Percentiles rank a stretch among this genome's conserved stretches.
These are phyloP conservation scores for Sarcophaga caerulescens DNA, from an alignment of 2,888 invertebrate species.

Conservation along the genomic window DNA sequence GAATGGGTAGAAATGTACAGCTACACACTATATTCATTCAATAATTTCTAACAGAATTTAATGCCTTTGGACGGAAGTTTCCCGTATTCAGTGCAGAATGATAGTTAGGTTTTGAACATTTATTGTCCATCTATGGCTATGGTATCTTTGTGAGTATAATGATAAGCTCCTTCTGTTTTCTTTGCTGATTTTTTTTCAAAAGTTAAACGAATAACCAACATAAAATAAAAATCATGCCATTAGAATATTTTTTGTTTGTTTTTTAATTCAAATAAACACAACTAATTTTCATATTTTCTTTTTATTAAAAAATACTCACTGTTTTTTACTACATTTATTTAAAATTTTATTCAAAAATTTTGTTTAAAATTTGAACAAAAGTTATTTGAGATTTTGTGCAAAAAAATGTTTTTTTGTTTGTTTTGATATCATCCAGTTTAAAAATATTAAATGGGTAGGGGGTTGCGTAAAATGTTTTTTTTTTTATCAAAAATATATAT, in stretches of 20 bases:
- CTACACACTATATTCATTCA: too few relatives aligned
- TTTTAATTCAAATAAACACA: constrained; percentile 40
- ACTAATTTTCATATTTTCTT: constrained; percentile 51
- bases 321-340: constrained; percentile 80
- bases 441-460: constrained; percentile 43
- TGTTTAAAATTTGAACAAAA: constrained; percentile 55
- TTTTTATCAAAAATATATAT: constrained; percentile 36
- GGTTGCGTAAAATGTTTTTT: constrained; percentile 67
- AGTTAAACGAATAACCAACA: constrained; percentile 25
- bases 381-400: constrained; percentile 41
- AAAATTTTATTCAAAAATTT: constrained; percentile 54
- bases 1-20: too few relatives aligned
- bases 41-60: too few relatives aligned
- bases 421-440: constrained; percentile 60
- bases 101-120: fast-evolving
- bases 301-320: constrained; percentile 78
- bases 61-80: too few relatives aligned
- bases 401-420: constrained; percentile 30
- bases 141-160: fast-evolving
- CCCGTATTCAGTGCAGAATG: too few relatives aligned
- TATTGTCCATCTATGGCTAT: too few relatives aligned
- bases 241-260: constrained; percentile 43
- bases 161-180: too few relatives aligned
- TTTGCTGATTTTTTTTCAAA: constrained; percentile 2
- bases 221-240: constrained; percentile 68